Evolutionary conservation across 2,113 vertebrate species (phyloP), one percentile per base, ranked within the genome.

Genomic region (Cyphomyrus plagiostoma): DNA sequence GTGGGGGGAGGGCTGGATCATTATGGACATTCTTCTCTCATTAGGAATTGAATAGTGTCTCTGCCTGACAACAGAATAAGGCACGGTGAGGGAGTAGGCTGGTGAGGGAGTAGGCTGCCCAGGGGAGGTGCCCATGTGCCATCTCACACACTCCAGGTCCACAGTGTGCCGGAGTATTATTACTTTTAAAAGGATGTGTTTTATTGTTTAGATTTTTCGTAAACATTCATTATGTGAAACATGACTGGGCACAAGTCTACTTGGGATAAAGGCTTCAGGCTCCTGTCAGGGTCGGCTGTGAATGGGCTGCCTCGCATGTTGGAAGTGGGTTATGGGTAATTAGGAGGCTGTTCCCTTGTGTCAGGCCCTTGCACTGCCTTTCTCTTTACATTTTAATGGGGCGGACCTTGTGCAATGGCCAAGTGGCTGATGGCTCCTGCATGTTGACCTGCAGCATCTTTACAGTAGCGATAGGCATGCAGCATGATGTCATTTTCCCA

Each of bases 321-420:
- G 45, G 92, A 93, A 93, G 35, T 89, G 92, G 93, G 93, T 94
- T 94, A 92, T 89, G 90, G 89, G 87, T 93, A 93, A 94, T 94
- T 92, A 93, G 92, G 92, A 86, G 52, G 85, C 89, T 91, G 83
- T 90, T 90, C 89, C 89, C 91, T 56, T 87, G 70, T 92, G 90
- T 89, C 90, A 89, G 87, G 90, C 85, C 89, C 91, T 77, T 91
- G 74, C 86, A 92, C 89, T 89, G 58, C 90, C 80, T 91, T 53
- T 90, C 30, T 86, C 89, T 91, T 90, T 89, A 91, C 88, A 91
- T 91, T 86, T 84, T 92, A 91, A 92, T 93, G 91, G 87, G 9
- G 83, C 49, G 86, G 42, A n/a, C 48, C 77, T 53, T 26, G 77
- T 49, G 19, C 86, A 70, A 83, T 85, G 70, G 26, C 30, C 7